Base-by-base conservation (phyloP, 2,797 vertebrate genomes). In the Apogon hyalosoma region DNA sequence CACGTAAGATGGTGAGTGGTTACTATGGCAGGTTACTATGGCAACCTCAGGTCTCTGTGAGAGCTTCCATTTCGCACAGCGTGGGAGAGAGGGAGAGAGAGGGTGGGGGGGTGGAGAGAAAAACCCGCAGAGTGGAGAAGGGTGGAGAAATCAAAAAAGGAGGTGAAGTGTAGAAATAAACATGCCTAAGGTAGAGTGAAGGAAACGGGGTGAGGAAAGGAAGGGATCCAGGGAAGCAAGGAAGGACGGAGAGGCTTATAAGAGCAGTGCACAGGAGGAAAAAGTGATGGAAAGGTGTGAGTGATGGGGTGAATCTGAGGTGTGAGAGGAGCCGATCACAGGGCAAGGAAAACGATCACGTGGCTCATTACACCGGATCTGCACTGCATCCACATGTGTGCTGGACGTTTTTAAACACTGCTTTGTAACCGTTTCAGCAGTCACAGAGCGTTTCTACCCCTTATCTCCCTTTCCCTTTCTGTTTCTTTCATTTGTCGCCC, bases 21-120 rank as follows among this genome's bases (percentile, higher is more conserved):
- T 91, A 87, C 87, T 87, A 90, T 90, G 85, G 90, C 91, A 86
- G 85, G 93, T 94, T 92, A 90, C 93, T 83, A 92, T 92, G 89
- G 92, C 88, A 92, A 95, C 92, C 84, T 80, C 80, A 80, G 90
- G 92, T 90, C 90, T 93, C 87, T 74, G 64, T 68, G 82, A 88
- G 88, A 77, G 84, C 89, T 92, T 91, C 89, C 90, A 92, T 93
- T 92, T 93, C 83, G 77, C 87, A 85, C 86, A 85, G 87, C 79
- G 89, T 89, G 90, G 83, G 83, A 87, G 90, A 88, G 75, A 82
- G 68, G 6, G 75, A 63, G 79, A 62, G 68, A 78, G 74, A 66
- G 69, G 68, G 77, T 76, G 54, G 28, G 19, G 11, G 28, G 80
- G 77, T 51, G 79, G 80, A 84, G 76, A 80, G 74, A 83, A 71